A percentile compares a stretch with the other conserved stretches of the same genome.
These are phyloP conservation scores for Gisinianus flammeolus DNA, from an alignment of 2,888 invertebrate genomes.

Conservation along the genomic window DNA sequence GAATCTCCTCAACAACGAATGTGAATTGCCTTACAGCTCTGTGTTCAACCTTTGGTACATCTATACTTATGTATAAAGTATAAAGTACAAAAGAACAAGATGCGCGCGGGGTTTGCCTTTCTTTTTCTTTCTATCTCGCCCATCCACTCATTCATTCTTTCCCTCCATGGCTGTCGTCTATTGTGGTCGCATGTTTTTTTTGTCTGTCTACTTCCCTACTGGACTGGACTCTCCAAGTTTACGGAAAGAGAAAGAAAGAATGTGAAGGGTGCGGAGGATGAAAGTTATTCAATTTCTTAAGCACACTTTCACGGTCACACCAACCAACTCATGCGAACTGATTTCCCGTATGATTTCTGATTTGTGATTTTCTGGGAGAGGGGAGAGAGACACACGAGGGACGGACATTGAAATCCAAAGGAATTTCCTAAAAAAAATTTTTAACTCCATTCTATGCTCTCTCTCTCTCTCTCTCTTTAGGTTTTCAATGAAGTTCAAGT, in stretches of 20 bases:
- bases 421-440: background rate
- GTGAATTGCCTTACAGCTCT: too few relatives aligned
- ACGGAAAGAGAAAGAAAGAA: background rate
- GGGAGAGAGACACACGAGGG: background rate
- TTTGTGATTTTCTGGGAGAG: background rate
- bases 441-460: background rate
- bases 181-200: too few relatives aligned
- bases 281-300: slow-evolving; percentile 27
- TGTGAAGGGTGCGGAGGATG: background rate
- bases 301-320: slow-evolving; percentile 19
- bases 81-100: too few relatives aligned
- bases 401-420: too few relatives aligned
- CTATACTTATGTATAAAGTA: too few relatives aligned
- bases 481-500: background rate
- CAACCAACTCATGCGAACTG: background rate
- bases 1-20: too few relatives aligned
- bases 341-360: slow-evolving; percentile 34
- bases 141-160: background rate
- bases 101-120: too few relatives aligned
- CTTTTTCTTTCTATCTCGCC: background rate
- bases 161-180: too few relatives aligned
- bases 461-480: background rate
- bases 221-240: background rate
- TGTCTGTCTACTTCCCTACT: too few relatives aligned
- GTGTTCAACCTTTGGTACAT: too few relatives aligned